Evolutionary conservation across 2,113 vertebrate genomes (phyloP).

Genomic region (Nestor notabilis): DNA sequence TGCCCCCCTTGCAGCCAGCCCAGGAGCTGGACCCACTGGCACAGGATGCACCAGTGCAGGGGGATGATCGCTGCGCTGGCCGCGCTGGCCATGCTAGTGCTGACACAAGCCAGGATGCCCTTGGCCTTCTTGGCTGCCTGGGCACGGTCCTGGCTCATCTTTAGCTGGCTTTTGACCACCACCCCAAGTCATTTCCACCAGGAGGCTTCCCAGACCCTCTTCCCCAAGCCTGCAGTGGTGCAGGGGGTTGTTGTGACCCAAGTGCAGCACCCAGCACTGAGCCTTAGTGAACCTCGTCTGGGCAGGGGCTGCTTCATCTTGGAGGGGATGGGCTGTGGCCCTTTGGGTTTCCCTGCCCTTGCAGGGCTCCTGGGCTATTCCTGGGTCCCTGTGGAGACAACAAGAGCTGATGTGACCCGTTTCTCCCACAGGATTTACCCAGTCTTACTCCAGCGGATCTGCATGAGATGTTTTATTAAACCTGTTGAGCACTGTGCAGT

Average conservation of each 20-base stretch:
- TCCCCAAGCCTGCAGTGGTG: not conserved
- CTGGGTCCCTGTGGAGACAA: rapidly evolving
- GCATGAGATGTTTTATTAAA: not conserved
- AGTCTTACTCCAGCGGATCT: not conserved
- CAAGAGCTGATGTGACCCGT: rapidly evolving
- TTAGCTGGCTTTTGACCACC: not conserved
- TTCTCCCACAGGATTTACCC: not conserved
- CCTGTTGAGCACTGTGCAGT: rapidly evolving
- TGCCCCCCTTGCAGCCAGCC: rapidly evolving
- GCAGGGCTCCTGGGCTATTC: not conserved
- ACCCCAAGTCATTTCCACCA: not conserved
- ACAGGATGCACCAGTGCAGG: too few species aligned
- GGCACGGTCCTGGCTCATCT: too few species aligned
- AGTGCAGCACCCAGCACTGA: not conserved
- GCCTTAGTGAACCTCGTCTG: not conserved
- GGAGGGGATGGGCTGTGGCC: not conserved
- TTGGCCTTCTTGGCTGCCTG: too few species aligned
- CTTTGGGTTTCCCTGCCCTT: not conserved
- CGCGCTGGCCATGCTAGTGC: too few species aligned
- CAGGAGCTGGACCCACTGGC: too few species aligned
- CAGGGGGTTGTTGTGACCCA: not conserved
- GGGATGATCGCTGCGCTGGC: too few species aligned
- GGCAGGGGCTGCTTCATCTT: not conserved
- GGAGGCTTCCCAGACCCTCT: too few species aligned
- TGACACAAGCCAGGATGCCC: too few species aligned